phyloP scores from a whole-genome alignment of 2,797 vertebrate genomes.

The Distichodus sexfasciatus region DNA sequence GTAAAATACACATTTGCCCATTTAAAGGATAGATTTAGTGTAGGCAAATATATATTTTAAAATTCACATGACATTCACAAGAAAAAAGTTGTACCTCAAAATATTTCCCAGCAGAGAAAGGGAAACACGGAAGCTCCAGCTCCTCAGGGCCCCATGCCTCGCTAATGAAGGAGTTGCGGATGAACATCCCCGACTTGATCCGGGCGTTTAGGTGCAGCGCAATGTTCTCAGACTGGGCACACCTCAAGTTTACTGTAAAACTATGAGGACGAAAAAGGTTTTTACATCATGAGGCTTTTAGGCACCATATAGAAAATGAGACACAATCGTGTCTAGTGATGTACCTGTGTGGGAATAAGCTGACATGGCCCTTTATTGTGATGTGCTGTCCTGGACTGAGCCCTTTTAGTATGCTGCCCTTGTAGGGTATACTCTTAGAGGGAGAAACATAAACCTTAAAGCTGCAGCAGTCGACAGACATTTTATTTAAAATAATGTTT shows the following conservation, averaged over 20 bases:
- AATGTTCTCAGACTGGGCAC: conserved; percentile 82
- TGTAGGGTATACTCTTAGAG: conserved; percentile 80
- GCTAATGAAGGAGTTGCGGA: conserved; percentile 89
- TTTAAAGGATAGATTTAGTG: too few species aligned
- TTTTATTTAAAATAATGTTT: not conserved
- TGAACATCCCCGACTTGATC: conserved; percentile 80
- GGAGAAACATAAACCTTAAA: not conserved
- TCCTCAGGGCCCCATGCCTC: conserved; percentile 94
- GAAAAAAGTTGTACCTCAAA: conserved; percentile 82
- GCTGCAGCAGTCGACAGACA: not conserved
- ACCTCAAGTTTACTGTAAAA: conserved; percentile 82
- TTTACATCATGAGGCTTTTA: too few species aligned
- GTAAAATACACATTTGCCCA: too few species aligned
- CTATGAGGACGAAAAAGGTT: too few species aligned
- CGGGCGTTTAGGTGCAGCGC: conserved; percentile 90
- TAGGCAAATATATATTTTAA: too few species aligned
- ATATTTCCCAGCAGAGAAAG: conserved; percentile 89
- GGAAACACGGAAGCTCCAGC: conserved; percentile 78
- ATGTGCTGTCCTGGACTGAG: conserved; percentile 83
- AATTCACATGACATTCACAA: too few species aligned
- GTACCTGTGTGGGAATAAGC: conserved; percentile 84
- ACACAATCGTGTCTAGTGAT: not conserved
- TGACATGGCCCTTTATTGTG: conserved; percentile 87
- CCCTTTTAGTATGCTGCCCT: conserved; percentile 76
- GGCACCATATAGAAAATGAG: too few species aligned